These are phyloP conservation scores for Pagrus major DNA, from an alignment of 2,113 vertebrate species.

Conservation along the genomic window DNA sequence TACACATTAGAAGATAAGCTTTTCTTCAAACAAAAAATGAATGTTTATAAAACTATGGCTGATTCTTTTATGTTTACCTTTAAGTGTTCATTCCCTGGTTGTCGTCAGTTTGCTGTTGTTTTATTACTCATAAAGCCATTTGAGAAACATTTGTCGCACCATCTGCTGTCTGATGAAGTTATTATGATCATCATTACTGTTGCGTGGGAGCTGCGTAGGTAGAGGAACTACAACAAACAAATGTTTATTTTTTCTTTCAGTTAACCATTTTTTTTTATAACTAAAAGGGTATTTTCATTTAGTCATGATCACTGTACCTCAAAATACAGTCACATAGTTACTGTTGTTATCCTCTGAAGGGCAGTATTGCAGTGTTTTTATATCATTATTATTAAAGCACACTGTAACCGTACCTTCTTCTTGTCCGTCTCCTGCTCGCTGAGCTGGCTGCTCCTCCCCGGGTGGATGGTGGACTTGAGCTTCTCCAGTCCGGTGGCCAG, in stretches of 20 bases:
- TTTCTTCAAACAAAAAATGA: too few species aligned
- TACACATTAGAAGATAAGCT: too few species aligned
- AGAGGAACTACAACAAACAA: not conserved
- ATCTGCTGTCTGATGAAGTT: not conserved
- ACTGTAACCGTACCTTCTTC: conserved; percentile 83
- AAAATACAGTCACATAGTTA: not conserved
- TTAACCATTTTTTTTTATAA: not conserved
- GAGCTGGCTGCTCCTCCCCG: conserved; percentile 79
- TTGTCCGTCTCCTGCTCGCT: conserved; percentile 82
- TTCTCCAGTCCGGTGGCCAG: conserved; percentile 90
- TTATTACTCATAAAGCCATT: not conserved
- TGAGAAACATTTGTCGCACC: not conserved
- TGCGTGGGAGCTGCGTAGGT: not conserved
- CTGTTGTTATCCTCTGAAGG: not conserved
- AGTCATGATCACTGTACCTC: not conserved
- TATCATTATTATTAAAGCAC: not conserved
- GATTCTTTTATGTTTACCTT: not conserved
- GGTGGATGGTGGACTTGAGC: conserved; percentile 88
- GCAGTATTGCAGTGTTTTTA: not conserved
- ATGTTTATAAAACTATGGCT: not conserved
- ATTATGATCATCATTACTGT: not conserved
- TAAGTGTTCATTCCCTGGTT: not conserved
- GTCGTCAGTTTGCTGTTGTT: not conserved
- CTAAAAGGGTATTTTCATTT: not conserved
- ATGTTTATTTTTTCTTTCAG: not conserved